Evolutionary conservation across 2,113 vertebrate genomes (phyloP).

Genomic region (Corvus cornix): DNA sequence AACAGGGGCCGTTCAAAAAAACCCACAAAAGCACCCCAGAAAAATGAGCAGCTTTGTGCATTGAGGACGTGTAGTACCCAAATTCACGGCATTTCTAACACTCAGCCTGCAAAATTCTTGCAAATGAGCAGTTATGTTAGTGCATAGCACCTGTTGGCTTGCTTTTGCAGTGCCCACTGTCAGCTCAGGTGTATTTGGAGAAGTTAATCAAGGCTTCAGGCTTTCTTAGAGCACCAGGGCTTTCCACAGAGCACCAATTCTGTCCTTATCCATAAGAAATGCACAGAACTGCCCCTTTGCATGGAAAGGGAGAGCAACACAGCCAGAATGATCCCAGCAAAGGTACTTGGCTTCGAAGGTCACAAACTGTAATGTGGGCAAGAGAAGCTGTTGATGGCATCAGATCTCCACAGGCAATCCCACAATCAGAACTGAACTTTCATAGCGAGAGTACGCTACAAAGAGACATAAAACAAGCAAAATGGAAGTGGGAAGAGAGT

Average conservation of each 20-base stretch:
- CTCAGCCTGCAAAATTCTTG: neutral
- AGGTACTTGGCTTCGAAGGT: neutral
- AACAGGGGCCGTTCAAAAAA: neutral
- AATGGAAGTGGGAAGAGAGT: neutral
- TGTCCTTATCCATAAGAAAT: neutral
- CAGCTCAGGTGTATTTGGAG: neutral
- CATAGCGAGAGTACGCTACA: accelerated
- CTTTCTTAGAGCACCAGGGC: neutral
- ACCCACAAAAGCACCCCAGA: neutral
- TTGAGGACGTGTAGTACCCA: neutral
- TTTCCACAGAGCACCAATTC: neutral
- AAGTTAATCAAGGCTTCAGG: neutral
- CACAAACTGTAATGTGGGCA: accelerated
- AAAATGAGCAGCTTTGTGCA: neutral
- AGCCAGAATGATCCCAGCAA: neutral
- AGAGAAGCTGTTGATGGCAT: neutral
- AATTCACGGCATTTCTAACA: accelerated
- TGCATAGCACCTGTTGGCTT: neutral
- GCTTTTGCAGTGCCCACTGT: neutral
- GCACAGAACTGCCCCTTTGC: neutral
- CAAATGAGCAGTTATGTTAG: neutral
- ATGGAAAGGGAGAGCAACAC: neutral
- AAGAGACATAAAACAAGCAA: neutral
- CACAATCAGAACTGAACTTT: neutral
- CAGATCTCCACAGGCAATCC: neutral